These are phyloP conservation scores for Bujurquina vittata DNA, from an alignment of 2,113 vertebrate genomes.

Conservation along the genomic window DNA sequence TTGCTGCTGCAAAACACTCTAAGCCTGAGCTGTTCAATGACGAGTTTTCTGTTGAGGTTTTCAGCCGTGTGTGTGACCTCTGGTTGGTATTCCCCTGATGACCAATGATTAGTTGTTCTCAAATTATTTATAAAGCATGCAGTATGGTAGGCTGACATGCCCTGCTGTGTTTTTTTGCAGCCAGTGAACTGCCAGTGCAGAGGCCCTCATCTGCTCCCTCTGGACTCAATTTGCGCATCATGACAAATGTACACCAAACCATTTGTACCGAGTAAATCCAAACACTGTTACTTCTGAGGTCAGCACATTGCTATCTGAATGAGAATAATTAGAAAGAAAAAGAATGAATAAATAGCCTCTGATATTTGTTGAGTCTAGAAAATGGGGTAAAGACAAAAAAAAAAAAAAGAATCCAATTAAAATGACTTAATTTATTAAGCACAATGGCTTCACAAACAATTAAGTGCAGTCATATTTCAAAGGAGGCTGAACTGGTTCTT, in stretches of 20 bases:
- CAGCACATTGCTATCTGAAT: neutral
- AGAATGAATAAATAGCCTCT: neutral
- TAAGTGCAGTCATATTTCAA: neutral
- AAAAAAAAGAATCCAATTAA: neutral
- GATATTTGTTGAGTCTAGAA: neutral
- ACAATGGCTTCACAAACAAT: neutral
- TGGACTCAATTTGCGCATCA: conserved; percentile 36
- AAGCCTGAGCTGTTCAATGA: conserved; percentile 18
- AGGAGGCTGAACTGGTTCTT: neutral
- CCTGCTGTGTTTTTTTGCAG: neutral
- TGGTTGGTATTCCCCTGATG: neutral
- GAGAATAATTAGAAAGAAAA: conserved; percentile 7
- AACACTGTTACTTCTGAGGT: neutral
- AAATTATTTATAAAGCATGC: neutral
- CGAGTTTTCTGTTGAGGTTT: conserved; percentile 18
- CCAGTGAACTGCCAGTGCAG: conserved; percentile 39
- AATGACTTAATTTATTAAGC: neutral
- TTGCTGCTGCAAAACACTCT: conserved; percentile 19
- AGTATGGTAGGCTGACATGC: neutral
- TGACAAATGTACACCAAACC: neutral
- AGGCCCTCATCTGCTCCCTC: conserved; percentile 43
- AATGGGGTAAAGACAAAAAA: neutral
- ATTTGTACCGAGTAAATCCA: conserved; percentile 2
- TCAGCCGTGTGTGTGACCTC: conserved; percentile 15
- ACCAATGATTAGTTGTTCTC: neutral